Evolutionary conservation across 2,113 vertebrate species (phyloP).

Genomic region (Daboia siamensis): DNA sequence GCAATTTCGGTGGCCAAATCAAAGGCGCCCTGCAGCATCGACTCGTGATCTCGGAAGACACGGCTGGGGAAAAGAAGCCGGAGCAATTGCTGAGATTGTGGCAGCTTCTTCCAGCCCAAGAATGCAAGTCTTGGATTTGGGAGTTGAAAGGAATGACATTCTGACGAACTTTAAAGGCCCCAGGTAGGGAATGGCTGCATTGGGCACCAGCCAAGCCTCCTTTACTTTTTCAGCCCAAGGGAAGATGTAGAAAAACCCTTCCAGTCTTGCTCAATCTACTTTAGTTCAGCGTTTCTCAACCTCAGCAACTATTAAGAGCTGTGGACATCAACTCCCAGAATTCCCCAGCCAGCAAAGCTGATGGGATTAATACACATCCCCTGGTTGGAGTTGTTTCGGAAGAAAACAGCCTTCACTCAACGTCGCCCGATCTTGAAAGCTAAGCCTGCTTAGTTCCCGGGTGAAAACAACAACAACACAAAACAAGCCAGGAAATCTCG

Average conservation of each 20-base stretch:
- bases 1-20: constrained; percentile 79
- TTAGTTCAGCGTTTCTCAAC: neutral
- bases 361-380: neutral
- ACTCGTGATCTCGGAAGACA: constrained; percentile 78
- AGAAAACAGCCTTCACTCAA: neutral
- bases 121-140: neutral
- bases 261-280: neutral
- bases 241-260: neutral
- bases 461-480: neutral
- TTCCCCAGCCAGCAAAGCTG: neutral
- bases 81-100: neutral
- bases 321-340: neutral
- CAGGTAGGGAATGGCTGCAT: neutral
- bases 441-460: neutral
- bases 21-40: constrained; percentile 73
- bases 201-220: neutral
- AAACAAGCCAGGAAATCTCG: neutral
- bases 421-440: neutral
- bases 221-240: neutral
- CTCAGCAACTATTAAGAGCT: neutral
- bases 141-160: neutral
- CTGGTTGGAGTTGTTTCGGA: neutral
- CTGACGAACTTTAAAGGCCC: neutral
- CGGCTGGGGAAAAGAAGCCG: constrained; percentile 64
- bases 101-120: neutral